These are phyloP conservation scores for Andinoacara biseriatus DNA, from an alignment of 2,113 vertebrate species.

Conservation along the genomic window DNA sequence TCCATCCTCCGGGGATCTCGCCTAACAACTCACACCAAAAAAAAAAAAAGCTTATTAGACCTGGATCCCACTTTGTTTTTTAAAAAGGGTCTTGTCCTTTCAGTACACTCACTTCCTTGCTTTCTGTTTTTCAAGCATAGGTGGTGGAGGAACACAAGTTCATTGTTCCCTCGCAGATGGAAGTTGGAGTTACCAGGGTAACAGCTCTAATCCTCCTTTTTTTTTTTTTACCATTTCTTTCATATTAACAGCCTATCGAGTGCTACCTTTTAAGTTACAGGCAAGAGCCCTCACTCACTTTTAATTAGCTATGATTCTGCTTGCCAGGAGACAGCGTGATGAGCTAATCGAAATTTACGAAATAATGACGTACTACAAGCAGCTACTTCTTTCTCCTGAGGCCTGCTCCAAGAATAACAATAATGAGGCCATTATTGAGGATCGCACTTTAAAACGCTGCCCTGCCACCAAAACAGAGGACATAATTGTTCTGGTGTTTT, in stretches of 20 bases:
- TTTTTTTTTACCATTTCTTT: constrained; percentile 93
- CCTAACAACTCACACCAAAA: constrained; percentile 88
- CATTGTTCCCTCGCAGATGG: constrained; percentile 98
- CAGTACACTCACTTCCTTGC: constrained; percentile 85
- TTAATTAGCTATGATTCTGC: constrained; percentile 97
- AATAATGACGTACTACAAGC: constrained; percentile 94
- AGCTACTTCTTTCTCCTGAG: constrained; percentile 92
- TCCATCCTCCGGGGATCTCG: constrained; percentile 85
- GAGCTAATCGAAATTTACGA: constrained; percentile 99
- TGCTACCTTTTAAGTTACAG: constrained; percentile 97
- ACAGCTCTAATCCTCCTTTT: constrained; percentile 96
- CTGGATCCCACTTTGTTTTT: constrained; percentile 93
- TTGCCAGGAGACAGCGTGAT: constrained; percentile 91
- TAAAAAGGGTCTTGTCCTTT: constrained; percentile 94
- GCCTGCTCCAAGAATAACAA: constrained; percentile 96
- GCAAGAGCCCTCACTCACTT: constrained; percentile 85
- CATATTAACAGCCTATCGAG: constrained; percentile 93
- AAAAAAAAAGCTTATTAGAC: constrained; percentile 84
- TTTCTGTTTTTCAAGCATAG: constrained; percentile 88
- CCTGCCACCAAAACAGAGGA: constrained; percentile 94
- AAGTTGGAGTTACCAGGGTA: constrained; percentile 99
- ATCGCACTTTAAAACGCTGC: constrained; percentile 94
- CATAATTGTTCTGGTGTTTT: constrained; percentile 97
- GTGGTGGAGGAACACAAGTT: constrained; percentile 96
- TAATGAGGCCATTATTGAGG: constrained; percentile 98